phyloP scores from a whole-genome alignment of 2,113 vertebrate species.

The Romanogobio albipinnatus region DNA sequence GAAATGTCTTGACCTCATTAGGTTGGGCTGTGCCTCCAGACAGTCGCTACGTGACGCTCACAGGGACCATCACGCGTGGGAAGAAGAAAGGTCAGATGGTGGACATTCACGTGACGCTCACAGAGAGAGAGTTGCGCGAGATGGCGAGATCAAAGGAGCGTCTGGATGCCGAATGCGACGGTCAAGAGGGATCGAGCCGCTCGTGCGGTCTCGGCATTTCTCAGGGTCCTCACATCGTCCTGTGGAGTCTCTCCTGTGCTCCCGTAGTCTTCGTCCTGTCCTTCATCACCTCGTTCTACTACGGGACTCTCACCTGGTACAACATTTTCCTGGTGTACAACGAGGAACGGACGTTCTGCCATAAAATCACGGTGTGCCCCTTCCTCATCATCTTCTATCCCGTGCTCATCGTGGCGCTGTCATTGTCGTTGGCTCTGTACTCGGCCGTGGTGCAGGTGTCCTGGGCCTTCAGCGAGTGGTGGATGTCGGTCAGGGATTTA shows the following conservation, averaged over 20 bases:
- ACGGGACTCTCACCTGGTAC: constrained; percentile 98
- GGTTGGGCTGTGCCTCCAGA: constrained; percentile 88
- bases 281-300: constrained; percentile 97
- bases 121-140: constrained; percentile 91
- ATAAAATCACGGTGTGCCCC: constrained; percentile 95
- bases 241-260: constrained; percentile 94
- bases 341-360: constrained; percentile 98
- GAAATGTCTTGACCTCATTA: constrained; percentile 57
- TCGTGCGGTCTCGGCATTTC: constrained; percentile 81
- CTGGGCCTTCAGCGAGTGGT: constrained; percentile 95
- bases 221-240: constrained; percentile 88
- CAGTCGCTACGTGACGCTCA: constrained; percentile 95
- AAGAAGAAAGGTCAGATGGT: constrained; percentile 99
- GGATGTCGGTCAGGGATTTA: constrained; percentile 89
- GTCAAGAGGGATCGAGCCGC: constrained; percentile 70
- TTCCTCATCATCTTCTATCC: constrained; percentile 97
- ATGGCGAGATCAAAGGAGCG: constrained; percentile 87
- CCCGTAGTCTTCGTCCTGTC: constrained; percentile 91
- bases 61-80: constrained; percentile 96
- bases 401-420: constrained; percentile 91
- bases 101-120: constrained; percentile 95
- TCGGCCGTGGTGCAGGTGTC: constrained; percentile 91
- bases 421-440: constrained; percentile 88
- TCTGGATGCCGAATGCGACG: constrained; percentile 79
- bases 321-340: constrained; percentile 99